These are phyloP conservation scores for Pteronura brasiliensis DNA, from an alignment of 2,113 vertebrate genomes.

Conservation along the genomic window DNA sequence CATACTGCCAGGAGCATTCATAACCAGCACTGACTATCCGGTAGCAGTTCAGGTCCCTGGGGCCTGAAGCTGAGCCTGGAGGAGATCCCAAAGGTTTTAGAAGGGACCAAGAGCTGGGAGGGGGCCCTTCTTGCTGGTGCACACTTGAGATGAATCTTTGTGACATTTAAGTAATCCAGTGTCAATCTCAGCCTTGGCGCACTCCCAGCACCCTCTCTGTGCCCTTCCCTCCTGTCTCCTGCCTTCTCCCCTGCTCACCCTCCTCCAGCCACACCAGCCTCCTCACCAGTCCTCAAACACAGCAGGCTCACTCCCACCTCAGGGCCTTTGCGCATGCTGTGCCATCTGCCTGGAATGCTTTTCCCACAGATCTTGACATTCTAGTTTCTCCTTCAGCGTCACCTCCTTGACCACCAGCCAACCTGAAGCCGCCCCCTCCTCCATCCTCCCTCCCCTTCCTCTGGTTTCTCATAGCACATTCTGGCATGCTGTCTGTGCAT, in stretches of 20 bases:
- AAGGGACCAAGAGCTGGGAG: neutral
- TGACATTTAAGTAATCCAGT: neutral
- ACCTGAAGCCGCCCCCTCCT: neutral
- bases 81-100: neutral
- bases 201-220: neutral
- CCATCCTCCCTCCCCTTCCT: neutral
- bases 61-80: neutral
- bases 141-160: neutral
- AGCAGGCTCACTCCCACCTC: neutral
- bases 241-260: neutral
- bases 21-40: neutral
- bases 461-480: neutral
- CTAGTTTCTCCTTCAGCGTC: neutral
- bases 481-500: accelerated
- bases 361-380: neutral
- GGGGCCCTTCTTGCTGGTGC: neutral
- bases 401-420: neutral
- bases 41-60: conserved; percentile 75
- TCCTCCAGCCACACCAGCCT: neutral
- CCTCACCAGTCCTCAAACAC: neutral
- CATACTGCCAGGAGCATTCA: conserved; percentile 70
- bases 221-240: neutral
- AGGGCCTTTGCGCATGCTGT: neutral
- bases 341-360: neutral
- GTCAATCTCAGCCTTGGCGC: accelerated